A percentile compares a stretch with the other conserved stretches of the same genome.
Evolutionary conservation across 2,888 invertebrate genomes (phyloP).

Genomic region (Serripes groenlandicus): DNA sequence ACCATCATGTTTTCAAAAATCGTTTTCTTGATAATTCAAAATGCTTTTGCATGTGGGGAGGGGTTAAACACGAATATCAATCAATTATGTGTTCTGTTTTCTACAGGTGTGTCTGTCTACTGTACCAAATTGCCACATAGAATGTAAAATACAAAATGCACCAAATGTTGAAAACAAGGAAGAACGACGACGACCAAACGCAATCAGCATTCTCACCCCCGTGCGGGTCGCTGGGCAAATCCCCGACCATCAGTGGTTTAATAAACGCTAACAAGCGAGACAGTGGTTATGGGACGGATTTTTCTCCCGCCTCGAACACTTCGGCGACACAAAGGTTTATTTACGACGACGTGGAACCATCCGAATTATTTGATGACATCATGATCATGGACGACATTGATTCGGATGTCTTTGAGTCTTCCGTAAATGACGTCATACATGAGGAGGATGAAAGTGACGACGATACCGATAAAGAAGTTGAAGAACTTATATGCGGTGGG

Average conservation of each 20-base stretch:
- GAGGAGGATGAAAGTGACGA: slow-evolving; percentile 57
- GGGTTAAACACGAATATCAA: neutral
- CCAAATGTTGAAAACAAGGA: slow-evolving; percentile 26
- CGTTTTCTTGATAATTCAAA: no score
- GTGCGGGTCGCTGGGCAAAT: neutral
- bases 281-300: slow-evolving; percentile 81
- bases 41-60: no score
- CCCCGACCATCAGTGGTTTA: neutral
- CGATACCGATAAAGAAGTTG: slow-evolving; percentile 69
- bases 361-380: slow-evolving; percentile 17
- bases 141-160: slow-evolving; percentile 19
- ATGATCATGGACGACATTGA: slow-evolving; percentile 43
- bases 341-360: slow-evolving; percentile 66
- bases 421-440: slow-evolving; percentile 30
- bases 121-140: neutral
- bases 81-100: neutral
- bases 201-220: slow-evolving; percentile 14
- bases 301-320: slow-evolving; percentile 73
- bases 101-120: no score
- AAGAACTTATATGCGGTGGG: slow-evolving; percentile 58
- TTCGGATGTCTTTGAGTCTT: slow-evolving; percentile 46
- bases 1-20: no score
- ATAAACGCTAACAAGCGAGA: slow-evolving; percentile 68
- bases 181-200: slow-evolving; percentile 2
- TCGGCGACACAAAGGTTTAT: slow-evolving; percentile 67